phyloP scores from a whole-genome alignment of 2,888 invertebrate species.

The Trisateles emortualis region DNA sequence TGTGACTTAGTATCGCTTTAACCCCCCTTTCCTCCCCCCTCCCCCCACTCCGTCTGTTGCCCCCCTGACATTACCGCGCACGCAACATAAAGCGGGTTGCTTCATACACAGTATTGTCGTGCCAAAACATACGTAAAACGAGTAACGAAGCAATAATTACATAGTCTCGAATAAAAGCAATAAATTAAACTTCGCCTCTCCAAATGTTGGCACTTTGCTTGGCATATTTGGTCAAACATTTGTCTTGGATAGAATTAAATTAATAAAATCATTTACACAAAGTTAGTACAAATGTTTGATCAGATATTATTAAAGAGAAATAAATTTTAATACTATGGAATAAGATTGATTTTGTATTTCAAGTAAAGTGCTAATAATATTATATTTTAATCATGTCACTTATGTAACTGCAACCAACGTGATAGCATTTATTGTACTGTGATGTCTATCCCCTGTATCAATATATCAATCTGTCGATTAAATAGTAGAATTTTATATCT shows the following conservation, averaged over 20 bases:
- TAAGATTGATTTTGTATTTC: background rate
- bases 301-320: background rate
- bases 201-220: background rate
- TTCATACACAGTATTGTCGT: slow-evolving; percentile 64
- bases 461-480: background rate
- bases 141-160: slow-evolving; percentile 70
- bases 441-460: slow-evolving; percentile 21
- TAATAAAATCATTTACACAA: too few relatives aligned
- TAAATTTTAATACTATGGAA: background rate
- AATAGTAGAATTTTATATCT: slow-evolving; percentile 9
- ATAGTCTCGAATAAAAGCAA: slow-evolving; percentile 56
- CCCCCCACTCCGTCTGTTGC: slow-evolving; percentile 34
- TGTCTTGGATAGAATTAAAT: too few relatives aligned
- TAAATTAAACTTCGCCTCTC: slow-evolving; percentile 47
- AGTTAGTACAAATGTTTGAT: too few relatives aligned
- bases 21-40: slow-evolving; percentile 22
- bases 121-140: slow-evolving; percentile 65
- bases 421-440: slow-evolving; percentile 33
- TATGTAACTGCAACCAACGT: slow-evolving; percentile 25
- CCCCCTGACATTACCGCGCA: slow-evolving; percentile 25
- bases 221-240: background rate
- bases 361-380: background rate
- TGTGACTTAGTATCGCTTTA: slow-evolving; percentile 76
- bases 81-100: slow-evolving; percentile 23
- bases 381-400: slow-evolving; percentile 10